These are phyloP conservation scores for Frieseomelitta varia DNA, from an alignment of 1,140 invertebrate species.

Conservation along the genomic window DNA sequence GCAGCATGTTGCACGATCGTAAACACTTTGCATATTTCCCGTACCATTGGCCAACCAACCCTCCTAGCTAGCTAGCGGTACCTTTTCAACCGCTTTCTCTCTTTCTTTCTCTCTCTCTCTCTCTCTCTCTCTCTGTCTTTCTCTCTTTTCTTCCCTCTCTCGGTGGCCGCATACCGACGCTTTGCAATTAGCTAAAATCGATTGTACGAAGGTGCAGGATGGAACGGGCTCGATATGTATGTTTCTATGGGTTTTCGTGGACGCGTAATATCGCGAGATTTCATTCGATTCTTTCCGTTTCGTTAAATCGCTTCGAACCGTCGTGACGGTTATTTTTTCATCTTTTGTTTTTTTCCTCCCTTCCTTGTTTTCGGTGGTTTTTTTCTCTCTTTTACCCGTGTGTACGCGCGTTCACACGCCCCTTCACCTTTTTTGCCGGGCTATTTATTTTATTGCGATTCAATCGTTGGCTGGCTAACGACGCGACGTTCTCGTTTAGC, in stretches of 20 bases:
- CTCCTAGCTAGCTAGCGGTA: slow-evolving; percentile 51
- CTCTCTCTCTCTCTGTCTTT: slow-evolving; percentile 29
- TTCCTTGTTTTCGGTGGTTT: not conserved
- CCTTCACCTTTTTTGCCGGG: not conserved
- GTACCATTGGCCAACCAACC: slow-evolving; percentile 64
- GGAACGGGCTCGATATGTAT: slow-evolving; percentile 32
- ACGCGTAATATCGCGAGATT: slow-evolving; percentile 50
- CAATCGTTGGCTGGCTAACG: slow-evolving; percentile 32
- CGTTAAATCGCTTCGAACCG: slow-evolving; percentile 45
- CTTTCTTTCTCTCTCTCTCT: no score
- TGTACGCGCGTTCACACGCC: not conserved
- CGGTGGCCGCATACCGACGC: slow-evolving; percentile 64
- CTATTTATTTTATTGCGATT: slow-evolving; percentile 46
- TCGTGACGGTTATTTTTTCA: slow-evolving; percentile 1
- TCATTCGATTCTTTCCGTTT: slow-evolving; percentile 48
- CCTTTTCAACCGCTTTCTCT: slow-evolving; percentile 58
- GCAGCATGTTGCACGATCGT: slow-evolving; percentile 80
- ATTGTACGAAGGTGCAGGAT: slow-evolving; percentile 75
- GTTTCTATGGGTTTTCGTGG: slow-evolving; percentile 45
- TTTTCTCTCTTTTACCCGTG: no score
- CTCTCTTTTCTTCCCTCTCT: slow-evolving; percentile 22
- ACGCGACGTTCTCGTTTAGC: slow-evolving; percentile 47
- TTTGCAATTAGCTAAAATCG: slow-evolving; percentile 79
- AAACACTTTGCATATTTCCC: slow-evolving; percentile 79
- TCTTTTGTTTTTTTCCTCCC: slow-evolving; percentile 6